phyloP scores from a whole-genome alignment of 2,113 vertebrate genomes.

The Paedocypris sp. region DNA sequence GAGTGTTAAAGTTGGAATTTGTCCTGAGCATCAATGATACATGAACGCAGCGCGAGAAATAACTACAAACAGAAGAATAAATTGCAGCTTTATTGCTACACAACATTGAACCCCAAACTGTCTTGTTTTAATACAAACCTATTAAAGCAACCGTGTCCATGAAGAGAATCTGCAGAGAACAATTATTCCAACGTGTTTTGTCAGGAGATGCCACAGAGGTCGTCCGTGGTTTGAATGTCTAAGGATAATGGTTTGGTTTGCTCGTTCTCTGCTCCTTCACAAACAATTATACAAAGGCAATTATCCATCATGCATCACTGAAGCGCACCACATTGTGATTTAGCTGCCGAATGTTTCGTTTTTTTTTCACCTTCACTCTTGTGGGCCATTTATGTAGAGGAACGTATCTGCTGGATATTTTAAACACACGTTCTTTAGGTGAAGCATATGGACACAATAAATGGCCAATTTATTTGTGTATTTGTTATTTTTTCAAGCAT shows the following conservation, averaged over 20 bases:
- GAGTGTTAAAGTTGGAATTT: slow-evolving; percentile 6
- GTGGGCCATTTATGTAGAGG: too few relatives aligned
- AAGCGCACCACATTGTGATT: background rate
- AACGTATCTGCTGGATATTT: too few relatives aligned
- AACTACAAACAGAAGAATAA: background rate
- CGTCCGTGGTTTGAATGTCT: background rate
- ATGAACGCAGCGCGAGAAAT: background rate
- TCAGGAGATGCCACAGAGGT: background rate
- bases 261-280: background rate
- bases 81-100: background rate
- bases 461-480: too few relatives aligned
- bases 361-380: background rate
- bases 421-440: too few relatives aligned
- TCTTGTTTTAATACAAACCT: background rate
- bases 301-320: slow-evolving; percentile 1
- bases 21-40: background rate
- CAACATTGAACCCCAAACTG: background rate
- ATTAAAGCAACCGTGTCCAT: background rate
- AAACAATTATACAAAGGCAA: slow-evolving; percentile 12
- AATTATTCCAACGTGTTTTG: background rate
- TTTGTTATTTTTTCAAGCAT: too few relatives aligned
- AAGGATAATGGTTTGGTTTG: background rate
- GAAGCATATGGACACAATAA: too few relatives aligned
- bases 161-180: background rate
- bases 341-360: background rate